Conservation (phyloP, 1,140 invertebrate genomes). For the Diabrotica virgifera region DNA sequence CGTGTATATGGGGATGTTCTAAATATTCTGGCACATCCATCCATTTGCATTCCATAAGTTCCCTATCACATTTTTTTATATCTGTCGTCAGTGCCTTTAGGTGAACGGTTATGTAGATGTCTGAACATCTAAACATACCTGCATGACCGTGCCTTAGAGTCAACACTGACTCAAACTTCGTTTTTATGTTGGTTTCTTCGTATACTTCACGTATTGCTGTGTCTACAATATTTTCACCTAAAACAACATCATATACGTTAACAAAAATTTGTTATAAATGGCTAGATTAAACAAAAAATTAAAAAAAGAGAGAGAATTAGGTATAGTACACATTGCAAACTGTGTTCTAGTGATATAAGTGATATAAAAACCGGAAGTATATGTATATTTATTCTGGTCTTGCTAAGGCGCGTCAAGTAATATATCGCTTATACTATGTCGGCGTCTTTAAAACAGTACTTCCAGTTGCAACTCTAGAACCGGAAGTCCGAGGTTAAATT, state of each 20-base stretch:
- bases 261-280: too few species aligned
- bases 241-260: constrained; percentile 15
- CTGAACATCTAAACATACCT: constrained; percentile 75
- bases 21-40: constrained; percentile 77
- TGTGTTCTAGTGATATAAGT: too few species aligned
- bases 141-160: constrained; percentile 72
- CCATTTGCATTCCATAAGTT: constrained; percentile 77
- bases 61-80: constrained; percentile 67
- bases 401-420: too few species aligned
- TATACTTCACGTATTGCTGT: constrained; percentile 81
- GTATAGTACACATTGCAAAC: too few species aligned
- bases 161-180: constrained; percentile 72
- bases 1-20: constrained; percentile 68
- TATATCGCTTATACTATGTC: too few species aligned
- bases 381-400: too few species aligned
- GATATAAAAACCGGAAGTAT: too few species aligned
- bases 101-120: constrained; percentile 77
- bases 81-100: constrained; percentile 64
- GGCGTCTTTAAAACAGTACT: too few species aligned
- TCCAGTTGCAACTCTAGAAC: too few species aligned
- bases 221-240: constrained; percentile 75
- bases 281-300: too few species aligned
- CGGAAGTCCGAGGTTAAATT: too few species aligned
- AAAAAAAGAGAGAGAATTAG: too few species aligned
- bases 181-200: constrained; percentile 83